Conservation (phyloP, 2,113 vertebrate species). For the Prionailurus viverrinus region DNA sequence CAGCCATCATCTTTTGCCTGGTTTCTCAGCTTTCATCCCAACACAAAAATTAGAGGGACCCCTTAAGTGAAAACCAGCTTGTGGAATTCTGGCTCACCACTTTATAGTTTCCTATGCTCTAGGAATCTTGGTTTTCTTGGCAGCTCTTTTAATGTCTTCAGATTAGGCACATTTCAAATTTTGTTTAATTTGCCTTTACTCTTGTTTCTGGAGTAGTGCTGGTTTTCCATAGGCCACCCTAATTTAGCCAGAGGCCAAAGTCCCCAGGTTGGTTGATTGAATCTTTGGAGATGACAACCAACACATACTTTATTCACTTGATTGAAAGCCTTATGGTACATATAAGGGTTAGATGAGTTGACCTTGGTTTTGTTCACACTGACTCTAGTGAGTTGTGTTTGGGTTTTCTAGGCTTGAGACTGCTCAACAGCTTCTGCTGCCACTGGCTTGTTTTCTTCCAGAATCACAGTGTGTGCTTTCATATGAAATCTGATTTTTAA, state of each 20-base stretch:
- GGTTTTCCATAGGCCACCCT: neutral
- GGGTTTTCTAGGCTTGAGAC: neutral
- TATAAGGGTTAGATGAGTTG: neutral
- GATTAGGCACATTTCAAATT: neutral
- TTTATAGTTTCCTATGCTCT: neutral
- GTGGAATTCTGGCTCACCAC: neutral
- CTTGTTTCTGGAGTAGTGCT: neutral
- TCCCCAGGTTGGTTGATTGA: neutral
- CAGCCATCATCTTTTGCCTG: neutral
- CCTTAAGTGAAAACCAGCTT: neutral
- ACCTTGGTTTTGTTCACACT: neutral
- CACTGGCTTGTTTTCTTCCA: neutral
- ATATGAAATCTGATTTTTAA: neutral
- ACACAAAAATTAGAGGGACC: neutral
- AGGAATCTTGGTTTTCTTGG: neutral
- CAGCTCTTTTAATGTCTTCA: neutral
- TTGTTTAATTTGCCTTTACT: slow-evolving; percentile 1
- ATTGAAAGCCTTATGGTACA: neutral
- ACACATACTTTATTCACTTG: neutral
- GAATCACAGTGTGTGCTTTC: neutral
- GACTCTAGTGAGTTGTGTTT: neutral
- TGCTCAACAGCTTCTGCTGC: neutral
- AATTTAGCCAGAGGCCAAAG: neutral
- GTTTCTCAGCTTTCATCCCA: neutral
- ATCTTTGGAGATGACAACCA: neutral